A percentile compares a stretch with the other conserved stretches of the same genome.
These are phyloP conservation scores for Lypha dubia DNA, from an alignment of 2,888 invertebrate genomes.

Conservation along the genomic window DNA sequence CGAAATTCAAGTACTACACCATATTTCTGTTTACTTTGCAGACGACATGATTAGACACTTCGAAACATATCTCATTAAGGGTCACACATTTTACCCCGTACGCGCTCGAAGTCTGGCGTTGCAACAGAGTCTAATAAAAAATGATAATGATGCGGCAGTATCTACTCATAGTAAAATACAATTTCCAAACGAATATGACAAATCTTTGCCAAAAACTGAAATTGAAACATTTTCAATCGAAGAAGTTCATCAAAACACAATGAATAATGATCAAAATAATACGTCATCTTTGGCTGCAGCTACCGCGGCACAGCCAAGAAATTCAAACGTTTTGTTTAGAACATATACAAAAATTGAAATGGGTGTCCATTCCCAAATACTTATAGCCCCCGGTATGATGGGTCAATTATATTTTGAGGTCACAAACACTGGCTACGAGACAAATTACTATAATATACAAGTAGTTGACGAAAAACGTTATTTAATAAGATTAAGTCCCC, in stretches of 20 bases:
- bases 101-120: constrained; percentile 57
- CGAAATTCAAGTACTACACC: too few relatives aligned
- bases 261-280: constrained; percentile 60
- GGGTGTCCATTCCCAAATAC: constrained; percentile 83
- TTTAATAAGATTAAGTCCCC: constrained; percentile 85
- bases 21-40: constrained; percentile 49
- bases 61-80: constrained; percentile 77
- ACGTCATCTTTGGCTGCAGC: constrained; percentile 41
- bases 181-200: constrained; percentile 75
- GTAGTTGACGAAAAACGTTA: constrained; percentile 86
- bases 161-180: constrained; percentile 76
- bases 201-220: constrained; percentile 76
- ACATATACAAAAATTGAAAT: constrained; percentile 83
- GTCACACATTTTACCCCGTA: constrained; percentile 70
- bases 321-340: constrained; percentile 76
- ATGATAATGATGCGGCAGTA: constrained; percentile 36
- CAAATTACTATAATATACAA: constrained; percentile 85
- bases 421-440: constrained; percentile 87
- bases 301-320: constrained; percentile 47
- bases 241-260: constrained; percentile 74
- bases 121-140: constrained; percentile 59
- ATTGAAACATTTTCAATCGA: constrained; percentile 80
- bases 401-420: constrained; percentile 87
- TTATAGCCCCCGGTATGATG: constrained; percentile 81
- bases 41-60: constrained; percentile 81